Evolutionary conservation across 2,113 vertebrate species (phyloP).

Genomic region (Turdus rufiventris): DNA sequence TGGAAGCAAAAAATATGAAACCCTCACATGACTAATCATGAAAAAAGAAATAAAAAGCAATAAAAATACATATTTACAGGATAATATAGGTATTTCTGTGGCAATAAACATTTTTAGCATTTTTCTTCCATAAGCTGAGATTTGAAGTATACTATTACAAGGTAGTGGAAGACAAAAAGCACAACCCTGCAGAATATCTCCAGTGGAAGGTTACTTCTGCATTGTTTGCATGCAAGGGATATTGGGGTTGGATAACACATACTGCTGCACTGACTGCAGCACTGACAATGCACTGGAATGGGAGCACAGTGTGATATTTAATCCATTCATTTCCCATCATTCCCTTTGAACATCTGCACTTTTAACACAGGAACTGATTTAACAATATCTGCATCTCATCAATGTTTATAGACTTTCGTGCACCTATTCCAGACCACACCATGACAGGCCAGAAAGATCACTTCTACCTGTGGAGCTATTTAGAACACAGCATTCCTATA

Average conservation of each 20-base stretch:
- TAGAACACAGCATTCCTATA: not conserved
- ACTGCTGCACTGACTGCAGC: not conserved
- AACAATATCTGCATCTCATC: not conserved
- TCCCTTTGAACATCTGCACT: not conserved
- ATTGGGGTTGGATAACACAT: accelerated
- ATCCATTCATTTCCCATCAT: not conserved
- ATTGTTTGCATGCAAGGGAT: not conserved
- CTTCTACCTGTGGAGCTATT: not conserved
- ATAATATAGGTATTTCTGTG: not conserved
- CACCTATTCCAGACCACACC: not conserved
- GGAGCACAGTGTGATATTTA: not conserved
- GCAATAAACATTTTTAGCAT: not conserved
- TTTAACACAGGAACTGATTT: not conserved
- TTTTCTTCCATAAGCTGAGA: not conserved
- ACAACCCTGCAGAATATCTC: not conserved
- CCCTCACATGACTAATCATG: not conserved
- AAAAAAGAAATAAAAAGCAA: not conserved
- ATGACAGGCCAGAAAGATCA: not conserved
- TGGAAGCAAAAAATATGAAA: not conserved
- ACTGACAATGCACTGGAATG: not conserved
- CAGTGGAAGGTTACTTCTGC: not conserved
- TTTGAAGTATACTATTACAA: not conserved
- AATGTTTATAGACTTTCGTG: not conserved
- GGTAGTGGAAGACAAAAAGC: not conserved
- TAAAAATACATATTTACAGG: not conserved